phyloP scores from a whole-genome alignment of 2,797 vertebrate species.

The Lepus oiostolus region DNA sequence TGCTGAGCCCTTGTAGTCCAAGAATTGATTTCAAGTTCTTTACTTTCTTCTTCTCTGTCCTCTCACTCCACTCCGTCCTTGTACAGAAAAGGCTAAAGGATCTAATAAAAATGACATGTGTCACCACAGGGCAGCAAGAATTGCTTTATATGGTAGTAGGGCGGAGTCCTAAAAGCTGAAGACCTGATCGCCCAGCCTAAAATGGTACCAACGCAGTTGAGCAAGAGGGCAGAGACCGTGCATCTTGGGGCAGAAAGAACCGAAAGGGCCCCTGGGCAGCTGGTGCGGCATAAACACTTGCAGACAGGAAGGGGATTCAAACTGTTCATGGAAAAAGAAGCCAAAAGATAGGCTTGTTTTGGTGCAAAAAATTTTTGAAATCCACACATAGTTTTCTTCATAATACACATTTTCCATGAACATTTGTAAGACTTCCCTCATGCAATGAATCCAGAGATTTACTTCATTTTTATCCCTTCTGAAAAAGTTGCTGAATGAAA shows the following conservation, averaged over 20 bases:
- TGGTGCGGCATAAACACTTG: not conserved
- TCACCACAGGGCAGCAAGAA: not conserved
- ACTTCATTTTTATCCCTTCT: not conserved
- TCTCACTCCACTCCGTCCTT: not conserved
- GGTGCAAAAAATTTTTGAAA: too few species aligned
- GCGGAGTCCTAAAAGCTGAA: not conserved
- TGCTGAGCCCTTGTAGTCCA: not conserved
- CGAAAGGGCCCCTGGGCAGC: not conserved
- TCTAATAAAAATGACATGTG: not conserved
- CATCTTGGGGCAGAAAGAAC: not conserved
- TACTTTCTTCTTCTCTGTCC: not conserved
- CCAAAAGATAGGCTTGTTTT: too few species aligned
- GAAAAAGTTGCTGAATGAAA: not conserved
- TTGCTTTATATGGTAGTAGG: not conserved
- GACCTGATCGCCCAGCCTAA: not conserved
- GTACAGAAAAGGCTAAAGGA: not conserved
- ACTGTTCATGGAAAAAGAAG: too few species aligned
- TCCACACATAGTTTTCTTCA: too few species aligned
- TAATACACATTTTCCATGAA: too few species aligned
- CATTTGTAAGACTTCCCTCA: too few species aligned
- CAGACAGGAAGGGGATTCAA: not conserved
- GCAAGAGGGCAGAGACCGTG: not conserved
- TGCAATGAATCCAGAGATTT: not conserved
- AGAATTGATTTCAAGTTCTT: constrained; percentile 14
- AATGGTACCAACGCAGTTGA: not conserved